A percentile compares a stretch with the other conserved stretches of the same genome.
phyloP scores from a whole-genome alignment of 2,797 vertebrate genomes.

The Myotis findleyi region DNA sequence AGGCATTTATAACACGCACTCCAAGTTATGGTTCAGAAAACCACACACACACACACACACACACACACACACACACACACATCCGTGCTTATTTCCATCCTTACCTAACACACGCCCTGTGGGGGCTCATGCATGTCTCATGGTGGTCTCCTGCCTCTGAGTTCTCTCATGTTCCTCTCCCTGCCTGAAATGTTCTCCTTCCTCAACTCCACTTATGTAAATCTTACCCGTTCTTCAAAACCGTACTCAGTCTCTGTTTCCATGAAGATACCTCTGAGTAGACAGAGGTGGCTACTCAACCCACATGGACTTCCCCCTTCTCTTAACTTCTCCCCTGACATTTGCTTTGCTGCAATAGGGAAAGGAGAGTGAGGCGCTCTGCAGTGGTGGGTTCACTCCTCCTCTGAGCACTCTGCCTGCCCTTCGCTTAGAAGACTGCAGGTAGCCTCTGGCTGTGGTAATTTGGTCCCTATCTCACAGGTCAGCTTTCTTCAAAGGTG shows the following conservation, averaged over 20 bases:
- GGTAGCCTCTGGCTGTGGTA: neutral
- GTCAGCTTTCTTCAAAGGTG: neutral
- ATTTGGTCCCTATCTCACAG: neutral
- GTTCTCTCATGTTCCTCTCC: neutral
- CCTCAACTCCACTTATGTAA: neutral
- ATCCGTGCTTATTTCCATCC: neutral
- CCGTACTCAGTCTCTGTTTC: neutral
- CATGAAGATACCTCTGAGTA: neutral
- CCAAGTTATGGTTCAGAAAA: neutral
- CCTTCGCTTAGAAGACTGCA: neutral
- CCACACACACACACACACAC: neutral
- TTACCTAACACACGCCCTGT: neutral
- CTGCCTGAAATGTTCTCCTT: neutral
- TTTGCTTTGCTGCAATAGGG: slow-evolving; percentile 25
- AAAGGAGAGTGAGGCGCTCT: neutral
- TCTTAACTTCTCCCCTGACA: neutral
- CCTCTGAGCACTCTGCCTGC: neutral
- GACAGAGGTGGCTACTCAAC: neutral
- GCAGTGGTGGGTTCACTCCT: neutral
- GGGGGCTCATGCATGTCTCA: neutral
- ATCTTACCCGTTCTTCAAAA: neutral
- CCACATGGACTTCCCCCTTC: slow-evolving; percentile 8
- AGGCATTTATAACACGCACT: neutral
- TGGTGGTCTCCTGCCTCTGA: neutral
- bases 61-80: neutral